These are phyloP conservation scores for Herpailurus yagouaroundi DNA, from an alignment of 2,113 vertebrate genomes.

Conservation along the genomic window DNA sequence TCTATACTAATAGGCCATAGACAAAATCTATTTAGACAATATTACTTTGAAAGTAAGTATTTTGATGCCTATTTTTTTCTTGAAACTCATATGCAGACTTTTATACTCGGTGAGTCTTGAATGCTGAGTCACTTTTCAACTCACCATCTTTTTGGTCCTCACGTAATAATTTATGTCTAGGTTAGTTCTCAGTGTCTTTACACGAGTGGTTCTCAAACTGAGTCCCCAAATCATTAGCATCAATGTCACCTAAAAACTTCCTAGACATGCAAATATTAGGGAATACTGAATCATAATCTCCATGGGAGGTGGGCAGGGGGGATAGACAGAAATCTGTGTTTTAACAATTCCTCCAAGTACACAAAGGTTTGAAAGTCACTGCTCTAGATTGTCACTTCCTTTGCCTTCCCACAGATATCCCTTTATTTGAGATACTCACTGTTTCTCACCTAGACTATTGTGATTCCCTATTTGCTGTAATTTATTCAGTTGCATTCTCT, in stretches of 20 bases:
- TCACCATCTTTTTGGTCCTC: neutral
- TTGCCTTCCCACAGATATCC: neutral
- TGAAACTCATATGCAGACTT: neutral
- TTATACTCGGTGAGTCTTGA: neutral
- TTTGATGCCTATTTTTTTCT: neutral
- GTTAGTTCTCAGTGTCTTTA: neutral
- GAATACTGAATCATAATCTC: neutral
- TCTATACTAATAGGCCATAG: neutral
- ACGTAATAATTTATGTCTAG: neutral
- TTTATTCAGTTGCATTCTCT: neutral
- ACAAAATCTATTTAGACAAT: neutral
- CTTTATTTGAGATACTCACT: neutral
- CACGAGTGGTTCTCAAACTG: neutral
- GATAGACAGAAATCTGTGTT: neutral
- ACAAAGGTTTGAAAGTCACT: neutral
- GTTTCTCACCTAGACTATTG: neutral
- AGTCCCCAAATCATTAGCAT: neutral
- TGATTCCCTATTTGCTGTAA: neutral
- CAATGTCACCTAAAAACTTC: neutral
- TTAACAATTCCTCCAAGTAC: neutral
- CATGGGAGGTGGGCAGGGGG: accelerated
- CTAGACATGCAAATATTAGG: neutral
- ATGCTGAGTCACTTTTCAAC: neutral
- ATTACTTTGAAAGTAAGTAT: conserved; percentile 6
- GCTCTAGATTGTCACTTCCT: neutral